These are phyloP conservation scores for Himalopsyche phryganea DNA, from an alignment of 1,140 invertebrate species.

Conservation along the genomic window DNA sequence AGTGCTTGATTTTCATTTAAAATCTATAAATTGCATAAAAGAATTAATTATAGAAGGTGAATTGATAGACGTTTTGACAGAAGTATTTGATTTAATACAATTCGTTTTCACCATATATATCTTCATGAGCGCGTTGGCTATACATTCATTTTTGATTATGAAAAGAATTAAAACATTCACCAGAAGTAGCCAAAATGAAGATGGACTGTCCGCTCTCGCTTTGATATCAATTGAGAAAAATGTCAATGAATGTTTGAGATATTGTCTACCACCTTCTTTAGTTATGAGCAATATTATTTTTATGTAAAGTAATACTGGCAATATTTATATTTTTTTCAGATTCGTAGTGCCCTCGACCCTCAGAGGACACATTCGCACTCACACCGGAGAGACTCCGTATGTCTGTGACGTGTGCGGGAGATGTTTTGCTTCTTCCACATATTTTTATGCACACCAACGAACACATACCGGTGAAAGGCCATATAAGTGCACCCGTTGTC, in stretches of 20 bases:
- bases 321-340: not conserved
- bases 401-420: constrained; percentile 14
- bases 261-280: no score
- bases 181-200: no score
- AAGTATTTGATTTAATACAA: no score
- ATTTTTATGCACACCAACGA: not conserved
- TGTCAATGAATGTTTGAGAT: not conserved
- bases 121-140: no score
- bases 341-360: constrained; percentile 8
- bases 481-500: not conserved
- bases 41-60: no score
- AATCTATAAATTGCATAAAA: no score
- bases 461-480: not conserved
- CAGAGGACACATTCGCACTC: constrained; percentile 1
- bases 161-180: no score
- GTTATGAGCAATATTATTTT: not conserved
- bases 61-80: no score
- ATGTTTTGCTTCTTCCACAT: not conserved
- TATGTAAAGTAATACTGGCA: not conserved
- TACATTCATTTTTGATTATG: no score
- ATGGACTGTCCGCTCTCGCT: no score
- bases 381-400: not conserved
- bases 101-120: no score
- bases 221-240: not conserved
- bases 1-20: no score